Evolutionary conservation across 2,113 vertebrate genomes (phyloP).

Genomic region (Ceyx margarethae): DNA sequence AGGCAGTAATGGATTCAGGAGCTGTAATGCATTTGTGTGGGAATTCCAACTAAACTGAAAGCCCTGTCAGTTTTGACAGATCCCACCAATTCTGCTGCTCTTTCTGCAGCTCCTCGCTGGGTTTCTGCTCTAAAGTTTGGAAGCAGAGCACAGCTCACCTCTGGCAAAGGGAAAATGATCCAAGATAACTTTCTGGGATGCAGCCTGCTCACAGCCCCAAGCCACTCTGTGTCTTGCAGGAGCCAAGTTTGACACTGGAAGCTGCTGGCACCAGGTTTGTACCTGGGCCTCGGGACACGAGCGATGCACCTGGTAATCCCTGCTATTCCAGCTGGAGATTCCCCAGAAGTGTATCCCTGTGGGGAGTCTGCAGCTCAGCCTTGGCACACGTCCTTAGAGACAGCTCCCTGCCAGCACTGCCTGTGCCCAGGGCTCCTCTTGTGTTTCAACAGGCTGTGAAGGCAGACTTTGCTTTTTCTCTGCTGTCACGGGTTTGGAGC

Average conservation of each 20-base stretch:
- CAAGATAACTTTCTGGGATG: not conserved
- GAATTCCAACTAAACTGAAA: not conserved
- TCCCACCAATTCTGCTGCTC: not conserved
- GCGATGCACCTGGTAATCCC: not conserved
- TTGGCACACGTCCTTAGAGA: rapidly evolving
- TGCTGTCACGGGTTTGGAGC: not conserved
- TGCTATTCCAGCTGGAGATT: not conserved
- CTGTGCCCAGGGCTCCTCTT: not conserved
- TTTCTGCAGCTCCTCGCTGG: not conserved
- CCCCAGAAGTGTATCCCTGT: not conserved
- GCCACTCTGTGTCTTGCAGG: not conserved
- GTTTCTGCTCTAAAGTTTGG: not conserved
- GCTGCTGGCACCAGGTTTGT: not conserved
- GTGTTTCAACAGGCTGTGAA: not conserved
- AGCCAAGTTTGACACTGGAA: not conserved
- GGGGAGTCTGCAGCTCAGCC: not conserved
- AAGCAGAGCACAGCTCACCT: not conserved
- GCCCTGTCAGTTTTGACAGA: not conserved
- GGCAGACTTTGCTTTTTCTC: not conserved
- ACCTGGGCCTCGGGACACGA: not conserved
- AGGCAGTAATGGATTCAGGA: not conserved
- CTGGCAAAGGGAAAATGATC: not conserved
- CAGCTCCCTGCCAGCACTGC: not conserved
- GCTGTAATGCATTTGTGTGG: not conserved
- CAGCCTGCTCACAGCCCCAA: not conserved